Evolutionary conservation across 2,888 invertebrate species (phyloP), one percentile per base, ranked within the genome.

Genomic region (Pedicia rivosa): DNA sequence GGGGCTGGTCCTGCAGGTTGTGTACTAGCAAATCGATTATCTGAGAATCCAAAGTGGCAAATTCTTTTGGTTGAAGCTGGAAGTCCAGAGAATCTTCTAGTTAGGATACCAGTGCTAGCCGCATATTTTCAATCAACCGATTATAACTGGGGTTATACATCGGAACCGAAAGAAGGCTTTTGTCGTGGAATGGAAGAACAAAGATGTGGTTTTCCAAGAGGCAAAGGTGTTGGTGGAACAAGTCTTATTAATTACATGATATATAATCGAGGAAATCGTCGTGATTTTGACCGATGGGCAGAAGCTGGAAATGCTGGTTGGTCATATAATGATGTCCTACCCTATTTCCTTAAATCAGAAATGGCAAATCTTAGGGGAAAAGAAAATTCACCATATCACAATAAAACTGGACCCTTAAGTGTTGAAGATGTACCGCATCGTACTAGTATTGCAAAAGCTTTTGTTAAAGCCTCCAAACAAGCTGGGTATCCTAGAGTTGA

Each of bases 1-100:
- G 88, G 88, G 4, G 78, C 76, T 2, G 88, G 88, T 19, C 86
- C 88, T 4, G 86, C 87, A 51, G 84, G 84, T 28, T 53, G 59
- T 42, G 60, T 60, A 2, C 40, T 63, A 17, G 63, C 63, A 3
- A 59, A 59, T 39, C 55, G 63, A 2, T 51, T 63, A 30, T 51
- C 59, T 1, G 63, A 62, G 48, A 55, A 59, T 43, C 54, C 53
- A 20, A 46, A 61, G 4, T 64, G 64, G 62, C 59, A 51, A 3
- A 63, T 69, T 2, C 54, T 67, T 12, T 48, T 69, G 2, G 48
- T 69, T 6, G 69, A 69, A 47, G 68, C 68, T 0, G 68, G 69
- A 2, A 56, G 56, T 4, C 55, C 59, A 2, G 65, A 67, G 43
- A 56, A 54, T 33, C 40, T 57, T 3, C 42, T 50, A 6, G 57